Evolutionary conservation across 2,113 vertebrate genomes (phyloP).

Genomic region (Mobula birostris): DNA sequence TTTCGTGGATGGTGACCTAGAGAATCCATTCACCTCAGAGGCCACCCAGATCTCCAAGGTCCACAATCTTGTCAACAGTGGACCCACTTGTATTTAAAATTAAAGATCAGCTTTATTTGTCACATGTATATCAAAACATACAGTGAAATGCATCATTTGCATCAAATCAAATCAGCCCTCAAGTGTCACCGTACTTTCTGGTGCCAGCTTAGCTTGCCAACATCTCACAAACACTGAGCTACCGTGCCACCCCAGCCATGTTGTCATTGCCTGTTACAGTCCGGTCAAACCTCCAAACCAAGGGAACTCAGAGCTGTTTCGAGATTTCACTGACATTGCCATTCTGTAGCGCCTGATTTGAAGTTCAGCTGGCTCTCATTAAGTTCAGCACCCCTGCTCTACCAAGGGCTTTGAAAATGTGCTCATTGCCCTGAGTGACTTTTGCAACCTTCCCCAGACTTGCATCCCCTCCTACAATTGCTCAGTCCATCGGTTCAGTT

Average conservation of each 20-base stretch:
- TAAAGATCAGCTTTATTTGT: too few relatives aligned
- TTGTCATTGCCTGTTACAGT: not conserved
- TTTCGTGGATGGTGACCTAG: not conserved
- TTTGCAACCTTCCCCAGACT: not conserved
- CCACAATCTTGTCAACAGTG: not conserved
- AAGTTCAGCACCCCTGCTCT: not conserved
- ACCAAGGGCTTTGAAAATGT: not conserved
- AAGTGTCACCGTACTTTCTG: too few relatives aligned
- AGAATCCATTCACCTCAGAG: not conserved
- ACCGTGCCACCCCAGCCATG: not conserved
- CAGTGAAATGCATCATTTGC: too few relatives aligned
- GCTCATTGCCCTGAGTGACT: not conserved
- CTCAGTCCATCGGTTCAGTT: not conserved
- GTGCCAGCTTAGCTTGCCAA: too few relatives aligned
- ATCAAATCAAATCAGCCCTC: too few relatives aligned
- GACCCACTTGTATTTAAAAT: not conserved
- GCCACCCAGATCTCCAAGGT: not conserved
- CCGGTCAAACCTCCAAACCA: not conserved
- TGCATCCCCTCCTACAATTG: not conserved
- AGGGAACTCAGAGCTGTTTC: not conserved
- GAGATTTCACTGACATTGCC: not conserved
- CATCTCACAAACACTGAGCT: too few relatives aligned
- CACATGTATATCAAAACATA: too few relatives aligned
- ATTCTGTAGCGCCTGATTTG: not conserved
- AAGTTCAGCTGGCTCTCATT: not conserved